Evolutionary conservation across 2,888 invertebrate species (phyloP).

Genomic region (Macaria notata): DNA sequence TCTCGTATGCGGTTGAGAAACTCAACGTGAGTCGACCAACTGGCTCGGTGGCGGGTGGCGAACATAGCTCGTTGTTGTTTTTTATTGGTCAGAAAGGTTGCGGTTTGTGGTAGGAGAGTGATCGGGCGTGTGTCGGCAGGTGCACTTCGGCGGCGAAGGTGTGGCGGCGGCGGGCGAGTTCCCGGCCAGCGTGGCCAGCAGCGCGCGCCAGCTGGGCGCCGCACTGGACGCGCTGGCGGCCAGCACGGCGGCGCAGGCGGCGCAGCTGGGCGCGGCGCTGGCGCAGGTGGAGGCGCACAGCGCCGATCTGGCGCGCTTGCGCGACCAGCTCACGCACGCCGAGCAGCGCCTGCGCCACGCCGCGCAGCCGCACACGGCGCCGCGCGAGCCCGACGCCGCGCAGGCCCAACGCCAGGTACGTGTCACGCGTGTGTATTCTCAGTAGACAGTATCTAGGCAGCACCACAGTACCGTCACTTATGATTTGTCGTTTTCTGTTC

Average conservation of each 20-base stretch:
- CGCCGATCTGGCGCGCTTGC: constrained; percentile 91
- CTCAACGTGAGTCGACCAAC: constrained; percentile 85
- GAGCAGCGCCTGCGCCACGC: constrained; percentile 93
- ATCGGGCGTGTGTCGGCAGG: constrained; percentile 69
- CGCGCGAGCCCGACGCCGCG: constrained; percentile 91
- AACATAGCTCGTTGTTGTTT: background rate
- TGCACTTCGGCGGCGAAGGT: constrained; percentile 94
- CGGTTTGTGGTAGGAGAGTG: background rate
- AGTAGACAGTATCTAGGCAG: constrained; percentile 46
- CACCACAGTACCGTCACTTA: constrained; percentile 46
- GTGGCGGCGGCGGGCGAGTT: constrained; percentile 89
- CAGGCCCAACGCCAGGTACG: constrained; percentile 94
- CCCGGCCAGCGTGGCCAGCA: constrained; percentile 86
- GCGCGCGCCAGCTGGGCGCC: constrained; percentile 86
- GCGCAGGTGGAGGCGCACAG: constrained; percentile 94
- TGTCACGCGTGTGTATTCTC: constrained; percentile 36
- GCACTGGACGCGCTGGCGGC: constrained; percentile 86
- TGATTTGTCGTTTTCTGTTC: constrained; percentile 71
- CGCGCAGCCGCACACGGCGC: constrained; percentile 91
- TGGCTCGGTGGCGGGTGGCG: constrained; percentile 8
- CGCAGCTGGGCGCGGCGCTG: constrained; percentile 88
- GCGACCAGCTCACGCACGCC: constrained; percentile 92
- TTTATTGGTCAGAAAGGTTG: no score
- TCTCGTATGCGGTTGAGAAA: constrained; percentile 94
- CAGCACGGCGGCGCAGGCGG: constrained; percentile 84